Evolutionary conservation across 53 echinoderm and acorn worm genomes (phyloP), one percentile per base, ranked within the genome.

Genomic region (Hippasteria phrygiana): DNA sequence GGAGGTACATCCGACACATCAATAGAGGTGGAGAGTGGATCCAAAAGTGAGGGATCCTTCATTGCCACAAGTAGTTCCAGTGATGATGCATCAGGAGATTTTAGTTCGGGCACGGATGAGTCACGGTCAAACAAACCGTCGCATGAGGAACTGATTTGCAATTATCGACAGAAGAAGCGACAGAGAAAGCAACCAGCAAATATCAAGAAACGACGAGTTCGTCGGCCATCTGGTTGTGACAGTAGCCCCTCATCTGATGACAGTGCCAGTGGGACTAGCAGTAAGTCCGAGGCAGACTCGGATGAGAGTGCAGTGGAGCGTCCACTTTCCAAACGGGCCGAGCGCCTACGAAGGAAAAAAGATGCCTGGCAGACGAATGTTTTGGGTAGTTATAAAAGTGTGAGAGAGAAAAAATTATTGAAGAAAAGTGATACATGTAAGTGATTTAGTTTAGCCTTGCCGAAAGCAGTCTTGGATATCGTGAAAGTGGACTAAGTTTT

Each of bases 121-220:
- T 42, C 46, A 0, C 1, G 43, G 12, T 17, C 36, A 71, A 27
- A 38, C 71, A 51, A 53, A 55, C 85, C 85, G 0, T 51, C 71
- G 28, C 85, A 85, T 13, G 85, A 71, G 33, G 85, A 85, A 38
- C 67, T 85, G 9, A 38, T 85, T 11, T 85, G 85, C 53, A 85
- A 85, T 27, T 85, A 70, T 20, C 50, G 85, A 39, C 85, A 85
- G 71, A 70, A 18, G 5, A 71, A 70, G 51, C 38, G 48, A 10
- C 45, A 1, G 12, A 45, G 24, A 17, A 84, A 48, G 50, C 64
- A 64, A 13, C 22, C 59, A 2, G 37, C 17, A 55, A 9, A 3
- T 16, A 59, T 11, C 10, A 82, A 82, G 64, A 69, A 70, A 39
- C 69, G 70, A 50, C 46, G 85, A 11, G 20, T 85, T 55, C 35